These are phyloP conservation scores for Punctoribates punctum DNA, from an alignment of 2,888 invertebrate species.

Conservation along the genomic window DNA sequence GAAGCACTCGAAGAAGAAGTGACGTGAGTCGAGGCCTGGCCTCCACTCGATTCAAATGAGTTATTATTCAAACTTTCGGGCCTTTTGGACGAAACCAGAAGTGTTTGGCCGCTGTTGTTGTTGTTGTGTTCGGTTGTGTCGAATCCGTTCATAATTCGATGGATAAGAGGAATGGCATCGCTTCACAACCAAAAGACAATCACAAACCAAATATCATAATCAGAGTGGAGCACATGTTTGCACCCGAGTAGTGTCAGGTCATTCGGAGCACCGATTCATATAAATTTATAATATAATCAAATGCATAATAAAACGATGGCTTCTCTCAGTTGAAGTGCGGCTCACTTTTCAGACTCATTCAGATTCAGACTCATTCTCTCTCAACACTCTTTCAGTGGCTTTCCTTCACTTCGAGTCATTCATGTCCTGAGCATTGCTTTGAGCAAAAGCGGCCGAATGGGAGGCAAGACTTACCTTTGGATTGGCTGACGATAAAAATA, in stretches of 20 bases:
- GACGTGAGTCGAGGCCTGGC: conserved; percentile 11
- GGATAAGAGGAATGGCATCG: neutral
- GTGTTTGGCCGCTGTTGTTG: conserved; percentile 18
- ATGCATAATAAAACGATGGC: neutral
- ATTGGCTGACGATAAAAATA: neutral
- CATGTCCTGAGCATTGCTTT: conserved; percentile 21
- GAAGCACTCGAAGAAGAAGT: conserved; percentile 32
- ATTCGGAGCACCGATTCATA: neutral
- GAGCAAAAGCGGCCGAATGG: conserved; percentile 29
- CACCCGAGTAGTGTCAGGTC: neutral
- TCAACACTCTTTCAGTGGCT: neutral
- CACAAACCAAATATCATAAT: neutral
- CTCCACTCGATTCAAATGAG: conserved; percentile 29
- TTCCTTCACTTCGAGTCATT: neutral
- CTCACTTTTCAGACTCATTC: conserved; percentile 1
- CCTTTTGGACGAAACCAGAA: conserved; percentile 16
- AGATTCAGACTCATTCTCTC: neutral
- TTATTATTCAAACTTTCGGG: conserved; percentile 7
- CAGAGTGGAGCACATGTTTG: neutral
- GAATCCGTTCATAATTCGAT: conserved; percentile 40
- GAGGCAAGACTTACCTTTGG: neutral
- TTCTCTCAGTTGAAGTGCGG: neutral
- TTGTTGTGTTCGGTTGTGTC: conserved; percentile 24
- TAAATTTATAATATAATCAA: neutral
- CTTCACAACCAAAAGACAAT: conserved; percentile 6